phyloP scores from a whole-genome alignment of 30 jellyfish, hydroid and myxozoan genomes.

The Clytia hemisphaerica region DNA sequence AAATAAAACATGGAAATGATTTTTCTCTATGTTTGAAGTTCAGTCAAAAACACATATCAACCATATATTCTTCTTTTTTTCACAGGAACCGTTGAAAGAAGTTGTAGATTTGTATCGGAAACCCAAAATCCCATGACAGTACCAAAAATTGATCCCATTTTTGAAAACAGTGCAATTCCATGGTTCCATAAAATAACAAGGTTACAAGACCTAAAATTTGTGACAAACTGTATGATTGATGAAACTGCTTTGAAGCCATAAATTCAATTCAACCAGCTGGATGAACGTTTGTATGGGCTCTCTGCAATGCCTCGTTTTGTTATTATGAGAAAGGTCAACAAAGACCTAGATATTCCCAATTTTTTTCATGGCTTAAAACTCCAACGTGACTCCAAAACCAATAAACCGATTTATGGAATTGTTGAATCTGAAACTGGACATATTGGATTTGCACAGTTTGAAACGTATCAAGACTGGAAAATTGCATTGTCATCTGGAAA shows the following conservation, averaged over 20 bases:
- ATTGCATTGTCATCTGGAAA: neutral
- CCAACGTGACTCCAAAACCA: neutral
- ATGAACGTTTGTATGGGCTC: neutral
- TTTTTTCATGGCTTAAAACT: neutral
- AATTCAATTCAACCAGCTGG: neutral
- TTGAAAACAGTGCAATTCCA: too few relatives aligned
- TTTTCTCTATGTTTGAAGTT: too few relatives aligned
- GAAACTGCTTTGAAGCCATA: neutral
- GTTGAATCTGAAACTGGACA: neutral
- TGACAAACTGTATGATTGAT: conserved; percentile 19
- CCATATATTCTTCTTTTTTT: too few relatives aligned
- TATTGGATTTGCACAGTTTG: conserved; percentile 15
- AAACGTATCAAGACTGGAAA: conserved; percentile 13
- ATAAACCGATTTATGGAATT: neutral
- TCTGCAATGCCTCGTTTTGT: too few relatives aligned
- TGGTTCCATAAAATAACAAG: too few relatives aligned
- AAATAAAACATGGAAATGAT: too few relatives aligned
- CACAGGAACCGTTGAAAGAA: too few relatives aligned
- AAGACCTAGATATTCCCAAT: neutral
- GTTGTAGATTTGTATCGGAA: too few relatives aligned
- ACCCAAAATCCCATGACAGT: too few relatives aligned
- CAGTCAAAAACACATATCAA: too few relatives aligned
- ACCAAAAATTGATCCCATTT: too few relatives aligned
- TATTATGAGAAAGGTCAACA: neutral
- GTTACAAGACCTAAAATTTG: too few relatives aligned